These are phyloP conservation scores for Drosophila virilis DNA, from an alignment of 1,140 invertebrate genomes.

Conservation along the genomic window DNA sequence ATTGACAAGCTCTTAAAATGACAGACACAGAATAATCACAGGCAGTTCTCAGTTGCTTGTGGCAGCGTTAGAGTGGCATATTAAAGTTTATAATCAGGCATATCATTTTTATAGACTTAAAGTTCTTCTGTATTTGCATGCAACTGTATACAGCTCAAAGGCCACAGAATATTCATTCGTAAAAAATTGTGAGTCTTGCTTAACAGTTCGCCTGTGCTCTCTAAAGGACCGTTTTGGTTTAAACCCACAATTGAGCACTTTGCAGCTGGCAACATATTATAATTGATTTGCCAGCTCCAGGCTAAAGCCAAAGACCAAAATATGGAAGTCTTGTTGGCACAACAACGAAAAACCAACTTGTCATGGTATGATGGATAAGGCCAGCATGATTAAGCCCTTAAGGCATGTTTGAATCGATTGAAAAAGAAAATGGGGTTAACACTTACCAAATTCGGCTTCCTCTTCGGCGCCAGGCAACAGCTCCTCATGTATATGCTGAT, in stretches of 20 bases:
- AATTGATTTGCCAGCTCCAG: background rate
- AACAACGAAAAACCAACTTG: slow-evolving; percentile 12
- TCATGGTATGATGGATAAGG: slow-evolving; percentile 19
- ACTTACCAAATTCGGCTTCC: slow-evolving; percentile 73
- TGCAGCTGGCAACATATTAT: background rate
- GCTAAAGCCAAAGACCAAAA: background rate
- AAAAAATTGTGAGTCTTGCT: too few relatives aligned
- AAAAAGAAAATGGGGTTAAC: background rate
- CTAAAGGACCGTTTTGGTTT: too few relatives aligned
- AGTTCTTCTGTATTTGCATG: too few relatives aligned
- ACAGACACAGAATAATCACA: slow-evolving; percentile 35
- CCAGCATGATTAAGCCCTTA: slow-evolving; percentile 5
- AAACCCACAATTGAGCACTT: background rate
- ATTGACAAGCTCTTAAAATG: slow-evolving; percentile 28
- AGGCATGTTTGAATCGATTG: slow-evolving; percentile 3
- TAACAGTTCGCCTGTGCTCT: too few relatives aligned
- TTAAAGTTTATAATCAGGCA: too few relatives aligned
- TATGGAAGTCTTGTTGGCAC: background rate
- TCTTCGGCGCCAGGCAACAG: slow-evolving; percentile 68
- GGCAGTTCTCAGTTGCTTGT: background rate
- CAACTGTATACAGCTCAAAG: too few relatives aligned
- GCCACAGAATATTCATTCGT: too few relatives aligned
- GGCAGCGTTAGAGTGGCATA: background rate
- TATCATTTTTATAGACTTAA: too few relatives aligned
- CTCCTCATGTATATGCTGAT: slow-evolving; percentile 48